Conservation (phyloP, 2,113 vertebrate genomes). For the Catharus fuscescens region DNA sequence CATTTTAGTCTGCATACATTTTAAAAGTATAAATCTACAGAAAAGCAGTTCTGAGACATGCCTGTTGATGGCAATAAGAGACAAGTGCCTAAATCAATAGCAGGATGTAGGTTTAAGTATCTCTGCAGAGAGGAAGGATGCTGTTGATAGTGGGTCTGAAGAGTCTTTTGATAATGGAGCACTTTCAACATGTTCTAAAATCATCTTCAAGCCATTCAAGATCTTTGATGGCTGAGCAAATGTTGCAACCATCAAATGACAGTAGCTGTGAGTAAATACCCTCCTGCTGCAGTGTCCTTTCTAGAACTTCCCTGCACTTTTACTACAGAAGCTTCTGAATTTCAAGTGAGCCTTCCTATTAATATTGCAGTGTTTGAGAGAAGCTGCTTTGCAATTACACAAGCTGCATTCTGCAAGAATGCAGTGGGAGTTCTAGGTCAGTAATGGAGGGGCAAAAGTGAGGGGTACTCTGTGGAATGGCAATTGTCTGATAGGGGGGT, state of each 20-base stretch:
- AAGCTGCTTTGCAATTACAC: background rate
- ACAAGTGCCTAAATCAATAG: slow-evolving; percentile 11
- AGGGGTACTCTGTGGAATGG: background rate
- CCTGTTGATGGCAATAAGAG: slow-evolving; percentile 42
- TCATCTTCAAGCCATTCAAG: background rate
- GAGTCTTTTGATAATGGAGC: background rate
- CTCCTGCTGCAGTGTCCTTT: background rate
- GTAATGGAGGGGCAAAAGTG: background rate
- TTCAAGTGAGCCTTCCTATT: background rate
- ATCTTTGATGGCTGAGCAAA: background rate
- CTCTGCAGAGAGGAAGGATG: background rate
- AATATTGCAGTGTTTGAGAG: background rate
- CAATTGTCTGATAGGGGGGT: background rate
- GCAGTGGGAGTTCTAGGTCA: background rate
- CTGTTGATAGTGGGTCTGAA: background rate
- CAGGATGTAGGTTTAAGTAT: background rate
- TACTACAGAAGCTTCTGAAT: background rate
- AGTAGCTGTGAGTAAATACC: background rate
- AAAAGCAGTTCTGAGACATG: background rate
- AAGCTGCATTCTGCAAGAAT: background rate
- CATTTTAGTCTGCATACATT: background rate
- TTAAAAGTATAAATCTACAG: background rate
- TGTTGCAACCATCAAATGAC: background rate
- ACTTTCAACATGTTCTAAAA: background rate
- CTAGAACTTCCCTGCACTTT: background rate